Evolutionary conservation across 53 echinoderm and acorn worm genomes (phyloP).

Genomic region (Apostichopus leukothele): DNA sequence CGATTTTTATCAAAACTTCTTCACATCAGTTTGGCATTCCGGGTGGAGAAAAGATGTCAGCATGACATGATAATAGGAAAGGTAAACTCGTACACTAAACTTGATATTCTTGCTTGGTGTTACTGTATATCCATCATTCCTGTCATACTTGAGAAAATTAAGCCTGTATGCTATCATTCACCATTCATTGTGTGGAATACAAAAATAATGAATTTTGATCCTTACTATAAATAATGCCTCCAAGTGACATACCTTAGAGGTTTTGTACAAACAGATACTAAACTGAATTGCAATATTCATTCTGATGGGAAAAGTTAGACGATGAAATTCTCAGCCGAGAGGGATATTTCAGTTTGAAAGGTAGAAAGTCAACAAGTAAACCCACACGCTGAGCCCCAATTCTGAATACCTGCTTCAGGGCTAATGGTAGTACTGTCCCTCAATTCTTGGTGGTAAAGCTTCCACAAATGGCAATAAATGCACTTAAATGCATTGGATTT

Average conservation of each 20-base stretch:
- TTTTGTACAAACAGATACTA: background rate
- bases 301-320: background rate
- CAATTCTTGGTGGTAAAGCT: too few relatives aligned
- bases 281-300: slow-evolving; percentile 23
- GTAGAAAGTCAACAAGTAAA: slow-evolving; percentile 29
- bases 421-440: slow-evolving; percentile 1
- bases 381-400: slow-evolving; percentile 10
- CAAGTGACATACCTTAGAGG: slow-evolving; percentile 28
- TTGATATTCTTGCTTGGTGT: too few relatives aligned
- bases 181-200: slow-evolving; percentile 26
- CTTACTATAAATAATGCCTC: slow-evolving; percentile 37
- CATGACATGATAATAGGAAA: too few relatives aligned
- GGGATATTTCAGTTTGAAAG: slow-evolving; percentile 25
- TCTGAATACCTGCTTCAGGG: slow-evolving; percentile 1
- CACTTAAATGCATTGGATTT: too few relatives aligned
- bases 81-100: too few relatives aligned
- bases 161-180: slow-evolving; percentile 15
- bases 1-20: too few relatives aligned
- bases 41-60: too few relatives aligned
- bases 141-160: slow-evolving; percentile 8
- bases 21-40: too few relatives aligned
- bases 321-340: slow-evolving; percentile 14
- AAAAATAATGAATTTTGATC: slow-evolving; percentile 37
- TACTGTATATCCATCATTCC: background rate
- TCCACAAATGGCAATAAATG: too few relatives aligned